Conservation (phyloP, 2,888 invertebrate species). For the Troilus luridus region DNA sequence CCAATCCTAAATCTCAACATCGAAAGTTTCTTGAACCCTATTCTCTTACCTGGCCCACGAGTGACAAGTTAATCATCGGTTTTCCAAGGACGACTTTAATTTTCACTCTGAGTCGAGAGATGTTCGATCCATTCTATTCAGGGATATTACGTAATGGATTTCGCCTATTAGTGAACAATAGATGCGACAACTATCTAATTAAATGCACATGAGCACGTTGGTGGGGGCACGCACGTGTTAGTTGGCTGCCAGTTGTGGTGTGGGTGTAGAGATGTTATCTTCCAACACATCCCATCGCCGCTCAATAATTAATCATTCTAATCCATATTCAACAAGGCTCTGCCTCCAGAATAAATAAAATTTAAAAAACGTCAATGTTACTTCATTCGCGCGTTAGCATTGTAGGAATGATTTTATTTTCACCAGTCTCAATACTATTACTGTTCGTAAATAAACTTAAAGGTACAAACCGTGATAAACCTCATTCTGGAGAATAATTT, state of each 20-base stretch:
- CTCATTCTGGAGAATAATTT: too few relatives aligned
- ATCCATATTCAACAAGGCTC: neutral
- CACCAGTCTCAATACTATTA: too few relatives aligned
- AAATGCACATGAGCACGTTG: neutral
- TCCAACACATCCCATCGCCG: neutral
- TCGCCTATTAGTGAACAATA: neutral
- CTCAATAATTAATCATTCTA: neutral
- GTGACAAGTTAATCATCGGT: constrained; percentile 1
- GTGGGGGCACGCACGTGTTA: neutral
- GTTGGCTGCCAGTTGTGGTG: neutral
- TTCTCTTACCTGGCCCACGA: neutral
- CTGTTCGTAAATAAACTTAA: too few relatives aligned
- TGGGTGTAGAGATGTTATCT: neutral
- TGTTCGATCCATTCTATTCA: neutral
- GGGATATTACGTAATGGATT: neutral
- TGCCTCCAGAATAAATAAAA: too few relatives aligned
- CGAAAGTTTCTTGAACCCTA: constrained; percentile 1
- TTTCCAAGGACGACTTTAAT: neutral
- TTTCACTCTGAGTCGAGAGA: neutral
- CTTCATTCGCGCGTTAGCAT: too few relatives aligned
- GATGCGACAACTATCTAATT: neutral
- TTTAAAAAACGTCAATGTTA: too few relatives aligned
- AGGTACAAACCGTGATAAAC: too few relatives aligned
- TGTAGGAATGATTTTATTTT: too few relatives aligned
- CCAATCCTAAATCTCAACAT: neutral